Conservation (phyloP, 2,888 invertebrate genomes). For the Temnothorax rugatulus region DNA sequence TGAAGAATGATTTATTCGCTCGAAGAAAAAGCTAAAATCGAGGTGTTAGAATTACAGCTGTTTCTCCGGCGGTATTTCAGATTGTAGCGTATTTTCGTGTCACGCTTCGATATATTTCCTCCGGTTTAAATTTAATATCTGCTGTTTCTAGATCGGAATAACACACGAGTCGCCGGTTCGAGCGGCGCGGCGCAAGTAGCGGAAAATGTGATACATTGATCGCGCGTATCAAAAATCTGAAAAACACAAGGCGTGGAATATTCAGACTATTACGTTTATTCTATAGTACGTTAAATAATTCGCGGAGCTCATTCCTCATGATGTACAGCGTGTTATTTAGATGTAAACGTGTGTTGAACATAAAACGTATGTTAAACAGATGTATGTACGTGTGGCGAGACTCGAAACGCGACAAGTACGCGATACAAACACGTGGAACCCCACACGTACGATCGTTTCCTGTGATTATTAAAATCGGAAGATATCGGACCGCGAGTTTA, state of each 20-base stretch:
- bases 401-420: not conserved
- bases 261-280: not conserved
- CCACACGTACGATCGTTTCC: not conserved
- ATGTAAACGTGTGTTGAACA: not conserved
- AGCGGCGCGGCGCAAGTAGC: not conserved
- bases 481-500: conserved; percentile 23
- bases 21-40: not conserved
- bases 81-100: not conserved
- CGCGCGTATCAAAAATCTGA: not conserved
- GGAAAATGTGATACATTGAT: conserved; percentile 11
- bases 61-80: not conserved
- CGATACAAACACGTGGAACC: not conserved
- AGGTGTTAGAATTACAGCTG: not conserved
- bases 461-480: conserved; percentile 29
- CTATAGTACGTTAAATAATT: not conserved
- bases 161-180: not conserved
- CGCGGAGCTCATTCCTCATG: not conserved
- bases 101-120: conserved; percentile 17
- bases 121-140: not conserved
- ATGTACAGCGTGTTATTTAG: not conserved
- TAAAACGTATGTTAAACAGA: not conserved
- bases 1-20: not conserved
- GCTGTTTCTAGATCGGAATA: conserved; percentile 5
- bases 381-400: not conserved
- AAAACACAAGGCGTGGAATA: not conserved